Conservation (phyloP, 2,797 vertebrate species). For the Myiotriccus ornatus region DNA sequence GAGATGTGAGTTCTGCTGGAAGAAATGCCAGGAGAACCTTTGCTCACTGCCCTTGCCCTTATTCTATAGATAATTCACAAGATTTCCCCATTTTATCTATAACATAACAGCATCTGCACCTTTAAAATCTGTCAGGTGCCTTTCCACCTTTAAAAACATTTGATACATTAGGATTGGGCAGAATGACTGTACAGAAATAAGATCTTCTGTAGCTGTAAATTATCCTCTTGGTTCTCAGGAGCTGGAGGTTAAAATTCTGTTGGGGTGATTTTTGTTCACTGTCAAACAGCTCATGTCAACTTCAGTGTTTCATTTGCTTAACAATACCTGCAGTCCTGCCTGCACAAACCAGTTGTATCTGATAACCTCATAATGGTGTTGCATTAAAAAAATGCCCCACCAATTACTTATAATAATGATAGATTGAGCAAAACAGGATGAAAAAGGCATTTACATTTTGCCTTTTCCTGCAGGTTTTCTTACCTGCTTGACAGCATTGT, state of each 20-base stretch:
- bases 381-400: neutral
- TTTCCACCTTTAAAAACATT: neutral
- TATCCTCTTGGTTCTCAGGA: neutral
- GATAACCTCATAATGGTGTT: neutral
- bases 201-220: neutral
- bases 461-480: neutral
- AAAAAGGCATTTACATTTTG: neutral
- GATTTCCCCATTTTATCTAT: too few relatives aligned
- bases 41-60: neutral
- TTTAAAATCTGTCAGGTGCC: neutral
- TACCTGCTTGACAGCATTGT: neutral
- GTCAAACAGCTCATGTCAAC: neutral
- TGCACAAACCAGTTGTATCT: neutral
- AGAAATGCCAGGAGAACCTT: neutral
- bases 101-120: fast-evolving
- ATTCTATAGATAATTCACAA: neutral
- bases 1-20: neutral
- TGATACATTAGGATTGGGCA: neutral
- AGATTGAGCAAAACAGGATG: neutral
- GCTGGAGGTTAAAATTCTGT: neutral
- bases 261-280: neutral
- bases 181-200: neutral
- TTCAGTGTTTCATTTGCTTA: neutral
- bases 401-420: neutral
- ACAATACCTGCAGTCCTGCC: neutral